These are phyloP conservation scores for Mesaphorura yosii DNA, from an alignment of 1,140 invertebrate species.

Conservation along the genomic window DNA sequence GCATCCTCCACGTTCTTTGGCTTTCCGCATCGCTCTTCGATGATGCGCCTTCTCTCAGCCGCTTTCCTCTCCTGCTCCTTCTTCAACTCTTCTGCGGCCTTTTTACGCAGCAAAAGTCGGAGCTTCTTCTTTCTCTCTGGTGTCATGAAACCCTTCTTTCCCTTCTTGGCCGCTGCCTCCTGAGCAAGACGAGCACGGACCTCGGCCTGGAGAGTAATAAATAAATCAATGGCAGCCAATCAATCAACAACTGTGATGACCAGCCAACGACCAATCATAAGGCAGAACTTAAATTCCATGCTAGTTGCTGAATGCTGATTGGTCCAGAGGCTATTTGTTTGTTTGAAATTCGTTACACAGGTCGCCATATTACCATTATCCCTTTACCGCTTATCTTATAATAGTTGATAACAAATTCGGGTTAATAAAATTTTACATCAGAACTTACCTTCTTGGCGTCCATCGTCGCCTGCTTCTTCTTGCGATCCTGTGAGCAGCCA, in stretches of 20 bases:
- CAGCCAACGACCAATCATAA: too few species aligned
- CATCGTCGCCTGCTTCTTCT: constrained; percentile 85
- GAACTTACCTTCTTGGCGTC: constrained; percentile 88
- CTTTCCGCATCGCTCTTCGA: constrained; percentile 86
- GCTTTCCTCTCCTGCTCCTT: constrained; percentile 98
- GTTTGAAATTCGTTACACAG: too few species aligned
- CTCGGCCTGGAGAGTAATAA: constrained; percentile 46
- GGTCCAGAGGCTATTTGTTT: too few species aligned
- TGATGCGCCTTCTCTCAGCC: constrained; percentile 91
- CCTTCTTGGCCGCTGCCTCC: constrained; percentile 87
- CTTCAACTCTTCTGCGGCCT: constrained; percentile 98
- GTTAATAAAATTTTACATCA: too few species aligned
- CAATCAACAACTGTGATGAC: too few species aligned
- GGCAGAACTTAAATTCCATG: too few species aligned
- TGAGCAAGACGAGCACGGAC: constrained; percentile 84
- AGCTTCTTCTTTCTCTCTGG: constrained; percentile 97
- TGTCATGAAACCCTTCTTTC: constrained; percentile 97
- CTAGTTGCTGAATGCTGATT: too few species aligned
- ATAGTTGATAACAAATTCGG: too few species aligned
- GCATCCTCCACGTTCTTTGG: constrained; percentile 78
- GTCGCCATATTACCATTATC: too few species aligned
- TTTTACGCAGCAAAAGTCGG: constrained; percentile 95
- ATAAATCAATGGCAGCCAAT: background rate
- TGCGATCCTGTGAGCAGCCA: constrained; percentile 63
- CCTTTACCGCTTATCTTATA: too few species aligned